phyloP scores from a whole-genome alignment of 1,140 invertebrate genomes.

The Coelopa frigida region DNA sequence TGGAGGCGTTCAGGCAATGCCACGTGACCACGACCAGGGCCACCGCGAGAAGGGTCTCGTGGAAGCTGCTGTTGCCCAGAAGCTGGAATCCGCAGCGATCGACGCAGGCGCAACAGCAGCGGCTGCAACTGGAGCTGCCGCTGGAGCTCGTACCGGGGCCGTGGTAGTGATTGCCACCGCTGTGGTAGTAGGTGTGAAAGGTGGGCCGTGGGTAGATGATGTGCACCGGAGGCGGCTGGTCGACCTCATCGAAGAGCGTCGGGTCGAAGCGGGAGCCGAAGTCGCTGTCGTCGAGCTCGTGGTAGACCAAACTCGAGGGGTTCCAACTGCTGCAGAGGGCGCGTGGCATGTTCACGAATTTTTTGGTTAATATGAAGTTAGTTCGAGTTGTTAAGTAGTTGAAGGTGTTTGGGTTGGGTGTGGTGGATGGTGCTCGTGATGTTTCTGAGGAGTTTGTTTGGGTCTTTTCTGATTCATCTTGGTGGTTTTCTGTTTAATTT shows the following conservation, averaged over 20 bases:
- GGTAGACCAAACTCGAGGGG: slow-evolving; percentile 36
- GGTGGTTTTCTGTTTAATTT: too few relatives aligned
- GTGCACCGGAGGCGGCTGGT: slow-evolving; percentile 58
- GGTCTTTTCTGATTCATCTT: too few relatives aligned
- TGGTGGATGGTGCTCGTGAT: too few relatives aligned
- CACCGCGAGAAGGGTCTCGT: neutral
- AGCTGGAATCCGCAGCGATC: neutral
- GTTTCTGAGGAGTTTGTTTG: too few relatives aligned
- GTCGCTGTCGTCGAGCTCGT: slow-evolving; percentile 43
- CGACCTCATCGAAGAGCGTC: slow-evolving; percentile 55
- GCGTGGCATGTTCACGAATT: too few relatives aligned
- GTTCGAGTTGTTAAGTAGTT: too few relatives aligned
- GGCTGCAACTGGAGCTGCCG: too few relatives aligned
- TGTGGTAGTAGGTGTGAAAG: slow-evolving; percentile 17
- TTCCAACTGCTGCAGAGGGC: slow-evolving; percentile 23
- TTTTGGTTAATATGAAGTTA: too few relatives aligned
- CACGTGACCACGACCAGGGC: neutral
- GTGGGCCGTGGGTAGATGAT: slow-evolving; percentile 55
- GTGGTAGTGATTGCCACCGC: too few relatives aligned
- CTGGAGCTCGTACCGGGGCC: too few relatives aligned
- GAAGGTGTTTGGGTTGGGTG: too few relatives aligned
- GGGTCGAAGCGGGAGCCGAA: slow-evolving; percentile 50
- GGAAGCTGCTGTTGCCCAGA: neutral
- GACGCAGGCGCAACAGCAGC: neutral
- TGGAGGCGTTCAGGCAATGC: neutral